phyloP scores from a whole-genome alignment of 2,113 vertebrate species.

The Reinhardtius hippoglossoides region DNA sequence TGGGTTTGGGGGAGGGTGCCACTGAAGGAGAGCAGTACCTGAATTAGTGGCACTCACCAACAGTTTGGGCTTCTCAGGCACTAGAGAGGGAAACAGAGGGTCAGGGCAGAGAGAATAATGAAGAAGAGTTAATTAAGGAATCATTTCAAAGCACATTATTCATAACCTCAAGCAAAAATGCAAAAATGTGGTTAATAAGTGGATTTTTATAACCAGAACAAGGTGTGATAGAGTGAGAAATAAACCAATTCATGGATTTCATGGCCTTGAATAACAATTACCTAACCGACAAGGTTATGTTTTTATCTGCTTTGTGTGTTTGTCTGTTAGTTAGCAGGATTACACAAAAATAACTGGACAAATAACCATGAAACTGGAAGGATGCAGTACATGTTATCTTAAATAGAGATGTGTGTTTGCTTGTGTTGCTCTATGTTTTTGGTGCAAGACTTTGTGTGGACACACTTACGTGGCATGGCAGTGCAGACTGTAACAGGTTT shows the following conservation, averaged over 20 bases:
- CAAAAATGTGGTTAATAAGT: conserved; percentile 42
- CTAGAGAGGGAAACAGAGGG: conserved; percentile 79
- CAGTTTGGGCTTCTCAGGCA: conserved; percentile 92
- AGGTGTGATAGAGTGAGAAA: conserved; percentile 40
- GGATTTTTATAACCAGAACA: conserved; percentile 13
- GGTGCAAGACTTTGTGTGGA: not conserved
- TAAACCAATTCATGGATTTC: conserved; percentile 45
- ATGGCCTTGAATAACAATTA: conserved; percentile 56
- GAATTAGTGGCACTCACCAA: conserved; percentile 89
- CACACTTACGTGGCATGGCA: conserved; percentile 88
- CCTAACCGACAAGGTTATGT: not conserved
- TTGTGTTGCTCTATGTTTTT: not conserved
- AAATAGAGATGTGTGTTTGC: not conserved
- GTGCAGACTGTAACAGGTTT: conserved; percentile 90
- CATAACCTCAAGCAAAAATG: conserved; percentile 41
- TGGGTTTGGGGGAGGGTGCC: conserved; percentile 90
- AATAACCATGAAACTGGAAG: no score
- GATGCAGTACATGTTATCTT: no score
- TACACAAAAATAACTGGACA: no score
- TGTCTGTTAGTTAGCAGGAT: no score
- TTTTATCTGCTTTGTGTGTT: not conserved
- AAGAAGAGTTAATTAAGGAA: conserved; percentile 46
- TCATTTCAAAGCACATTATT: conserved; percentile 53
- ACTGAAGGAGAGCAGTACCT: conserved; percentile 90
- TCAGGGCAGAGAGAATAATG: conserved; percentile 11